Evolutionary conservation across 2,113 vertebrate genomes (phyloP).

Genomic region (Pelmatolapia mariae): DNA sequence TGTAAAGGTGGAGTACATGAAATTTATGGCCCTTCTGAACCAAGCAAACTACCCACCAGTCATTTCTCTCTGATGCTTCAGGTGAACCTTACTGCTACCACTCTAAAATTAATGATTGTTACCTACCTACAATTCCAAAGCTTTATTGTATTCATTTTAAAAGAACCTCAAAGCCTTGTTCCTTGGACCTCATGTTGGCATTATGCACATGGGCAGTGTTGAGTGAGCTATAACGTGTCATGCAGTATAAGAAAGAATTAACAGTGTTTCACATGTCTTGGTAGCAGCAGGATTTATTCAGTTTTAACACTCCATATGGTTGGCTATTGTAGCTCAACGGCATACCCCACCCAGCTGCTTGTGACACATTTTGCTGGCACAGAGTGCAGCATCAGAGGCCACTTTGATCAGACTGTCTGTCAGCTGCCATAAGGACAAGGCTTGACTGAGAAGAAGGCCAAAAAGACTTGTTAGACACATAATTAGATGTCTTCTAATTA

Average conservation of each 20-base stretch:
- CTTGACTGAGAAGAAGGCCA: constrained; percentile 23
- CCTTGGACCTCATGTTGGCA: not conserved
- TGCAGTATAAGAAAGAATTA: not conserved
- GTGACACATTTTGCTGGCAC: constrained; percentile 80
- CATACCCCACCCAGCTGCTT: constrained; percentile 78
- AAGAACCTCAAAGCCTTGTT: not conserved
- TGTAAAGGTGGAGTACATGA: not conserved
- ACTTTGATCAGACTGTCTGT: constrained; percentile 53
- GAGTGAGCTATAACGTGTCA: not conserved
- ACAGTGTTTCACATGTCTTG: not conserved
- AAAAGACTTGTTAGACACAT: constrained; percentile 31
- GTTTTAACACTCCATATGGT: constrained; percentile 78
- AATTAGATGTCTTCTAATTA: constrained; percentile 31
- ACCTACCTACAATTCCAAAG: not conserved
- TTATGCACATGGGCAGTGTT: not conserved
- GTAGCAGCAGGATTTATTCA: constrained; percentile 61
- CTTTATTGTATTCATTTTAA: not conserved
- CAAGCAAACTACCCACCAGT: not conserved
- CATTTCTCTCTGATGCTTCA: not conserved
- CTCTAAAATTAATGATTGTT: not conserved
- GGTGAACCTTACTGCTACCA: not conserved
- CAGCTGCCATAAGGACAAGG: constrained; percentile 57
- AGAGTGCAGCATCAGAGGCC: constrained; percentile 38
- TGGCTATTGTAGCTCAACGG: constrained; percentile 69
- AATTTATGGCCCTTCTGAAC: not conserved